Percentiles rank a stretch among this genome's conserved stretches.
Conservation (phyloP, 2,888 invertebrate species). For the Agrochola lota region DNA sequence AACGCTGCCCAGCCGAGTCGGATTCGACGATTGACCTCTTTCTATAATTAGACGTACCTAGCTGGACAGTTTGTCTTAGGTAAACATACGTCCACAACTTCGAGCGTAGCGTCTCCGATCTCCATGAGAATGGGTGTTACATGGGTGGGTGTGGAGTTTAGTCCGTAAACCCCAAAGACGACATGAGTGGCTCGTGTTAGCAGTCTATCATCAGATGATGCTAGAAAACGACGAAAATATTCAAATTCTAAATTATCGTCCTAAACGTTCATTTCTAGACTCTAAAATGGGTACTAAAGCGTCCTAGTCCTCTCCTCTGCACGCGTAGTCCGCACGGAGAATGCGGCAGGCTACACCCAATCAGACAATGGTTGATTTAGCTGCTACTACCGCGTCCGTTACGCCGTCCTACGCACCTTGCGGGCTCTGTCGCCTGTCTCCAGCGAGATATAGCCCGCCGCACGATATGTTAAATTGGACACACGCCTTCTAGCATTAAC, state of each 20-base stretch:
- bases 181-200: background rate
- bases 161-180: background rate
- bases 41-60: no score
- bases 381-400: conserved; percentile 83
- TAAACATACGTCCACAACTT: no score
- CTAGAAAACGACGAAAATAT: no score
- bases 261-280: no score
- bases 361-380: conserved; percentile 88
- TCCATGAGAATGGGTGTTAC: no score
- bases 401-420: conserved; percentile 87
- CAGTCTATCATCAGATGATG: background rate
- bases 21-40: no score
- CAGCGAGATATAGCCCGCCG: conserved; percentile 72
- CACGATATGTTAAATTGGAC: conserved; percentile 85
- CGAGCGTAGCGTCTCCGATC: no score
- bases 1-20: no score
- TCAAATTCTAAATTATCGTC: no score
- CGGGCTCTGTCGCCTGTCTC: conserved; percentile 76
- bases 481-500: conserved; percentile 83
- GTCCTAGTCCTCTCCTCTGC: conserved; percentile 50
- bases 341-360: conserved; percentile 85
- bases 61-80: no score
- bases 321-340: conserved; percentile 66
- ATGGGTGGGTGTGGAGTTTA: no score
- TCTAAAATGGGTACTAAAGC: background rate